Evolutionary conservation across 2,797 vertebrate genomes (phyloP).

Genomic region (Notamacropus eugenii): DNA sequence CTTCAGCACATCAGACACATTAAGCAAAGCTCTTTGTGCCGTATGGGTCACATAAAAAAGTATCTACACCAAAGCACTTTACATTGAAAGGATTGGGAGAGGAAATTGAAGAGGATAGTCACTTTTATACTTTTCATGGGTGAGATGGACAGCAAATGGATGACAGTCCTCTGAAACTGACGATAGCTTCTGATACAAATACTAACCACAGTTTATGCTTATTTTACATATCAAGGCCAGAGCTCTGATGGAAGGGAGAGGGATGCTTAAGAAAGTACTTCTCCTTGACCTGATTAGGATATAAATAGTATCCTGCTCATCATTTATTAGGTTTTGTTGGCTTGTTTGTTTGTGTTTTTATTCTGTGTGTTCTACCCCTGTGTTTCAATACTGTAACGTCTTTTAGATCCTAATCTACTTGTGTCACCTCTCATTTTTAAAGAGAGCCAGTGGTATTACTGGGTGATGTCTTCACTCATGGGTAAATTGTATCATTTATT

Average conservation of each 20-base stretch:
- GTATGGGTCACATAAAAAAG: not conserved
- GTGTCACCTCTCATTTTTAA: not conserved
- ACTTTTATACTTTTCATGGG: not conserved
- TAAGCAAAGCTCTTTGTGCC: constrained; percentile 44
- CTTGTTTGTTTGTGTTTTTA: not conserved
- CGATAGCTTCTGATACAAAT: constrained; percentile 1
- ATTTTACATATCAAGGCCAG: not conserved
- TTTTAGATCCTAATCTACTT: not conserved
- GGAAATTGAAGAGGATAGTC: constrained; percentile 14
- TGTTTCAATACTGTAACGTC: not conserved
- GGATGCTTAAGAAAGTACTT: not conserved
- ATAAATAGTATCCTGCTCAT: not conserved
- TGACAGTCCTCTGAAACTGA: not conserved
- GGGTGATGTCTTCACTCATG: not conserved
- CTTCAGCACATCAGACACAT: constrained; percentile 29
- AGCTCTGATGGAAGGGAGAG: constrained; percentile 29
- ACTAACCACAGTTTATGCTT: not conserved
- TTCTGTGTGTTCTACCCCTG: not conserved
- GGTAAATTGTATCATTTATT: not conserved
- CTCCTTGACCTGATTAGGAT: not conserved
- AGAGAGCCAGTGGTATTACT: not conserved
- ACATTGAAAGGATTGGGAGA: not conserved
- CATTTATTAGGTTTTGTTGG: not conserved
- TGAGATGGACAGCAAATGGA: constrained; percentile 20
- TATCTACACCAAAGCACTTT: not conserved